These are phyloP conservation scores for Acanthosepion lycidas DNA, from an alignment of 2,888 invertebrate species.

Conservation along the genomic window DNA sequence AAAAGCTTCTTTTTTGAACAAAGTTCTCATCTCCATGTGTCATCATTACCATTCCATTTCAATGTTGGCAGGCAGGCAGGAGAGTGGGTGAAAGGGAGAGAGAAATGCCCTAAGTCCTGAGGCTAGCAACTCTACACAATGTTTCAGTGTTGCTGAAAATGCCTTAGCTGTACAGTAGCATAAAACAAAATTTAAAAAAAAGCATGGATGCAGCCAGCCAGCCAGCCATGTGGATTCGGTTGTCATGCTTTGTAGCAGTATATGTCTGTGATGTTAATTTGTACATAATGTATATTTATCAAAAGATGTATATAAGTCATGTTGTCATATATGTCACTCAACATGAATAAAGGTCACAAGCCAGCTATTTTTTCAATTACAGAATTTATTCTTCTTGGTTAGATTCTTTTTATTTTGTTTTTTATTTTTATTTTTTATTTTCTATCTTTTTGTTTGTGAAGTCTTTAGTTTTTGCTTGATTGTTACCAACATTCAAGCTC, in stretches of 20 bases:
- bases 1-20: neutral
- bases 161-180: constrained; percentile 36
- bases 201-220: constrained; percentile 48
- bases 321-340: constrained; percentile 50
- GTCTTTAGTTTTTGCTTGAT: no score
- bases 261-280: constrained; percentile 60
- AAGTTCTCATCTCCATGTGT: constrained; percentile 1
- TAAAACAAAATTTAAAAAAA: neutral
- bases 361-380: constrained; percentile 66
- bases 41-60: constrained; percentile 43
- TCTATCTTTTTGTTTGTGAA: no score
- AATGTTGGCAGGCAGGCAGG: constrained; percentile 35
- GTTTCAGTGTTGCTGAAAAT: constrained; percentile 40
- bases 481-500: no score
- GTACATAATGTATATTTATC: constrained; percentile 68
- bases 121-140: constrained; percentile 45
- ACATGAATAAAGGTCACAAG: constrained; percentile 60
- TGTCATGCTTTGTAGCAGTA: constrained; percentile 51
- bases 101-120: constrained; percentile 34
- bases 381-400: constrained; percentile 42
- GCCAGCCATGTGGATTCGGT: constrained; percentile 38
- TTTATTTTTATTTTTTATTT: neutral
- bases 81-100: constrained; percentile 44
- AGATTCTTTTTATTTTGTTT: neutral
- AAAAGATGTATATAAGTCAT: constrained; percentile 55